Base-by-base conservation (phyloP, 2,888 invertebrate species). In the Leucophenga montana region DNA sequence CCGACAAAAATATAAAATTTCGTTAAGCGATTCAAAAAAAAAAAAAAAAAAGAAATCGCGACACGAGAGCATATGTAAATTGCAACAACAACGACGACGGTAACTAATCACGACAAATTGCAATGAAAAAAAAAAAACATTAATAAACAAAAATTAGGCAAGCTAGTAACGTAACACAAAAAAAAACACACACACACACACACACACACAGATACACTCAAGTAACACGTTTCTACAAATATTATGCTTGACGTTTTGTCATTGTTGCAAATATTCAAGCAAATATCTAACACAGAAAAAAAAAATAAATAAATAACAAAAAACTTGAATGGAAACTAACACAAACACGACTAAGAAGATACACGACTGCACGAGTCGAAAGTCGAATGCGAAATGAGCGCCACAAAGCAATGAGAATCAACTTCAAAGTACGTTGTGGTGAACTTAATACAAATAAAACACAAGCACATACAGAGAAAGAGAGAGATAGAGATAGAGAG, bases 341-440 rank as follows among this genome's bases (percentile, higher is more conserved):
- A 68, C 65, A 46, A 57, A 39, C 39, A 11, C 39, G 39, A 8
- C 8, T 39, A 8, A 11, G 39, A 39, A 39, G 39, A 39, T 39
- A 70, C 59, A 71, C 62, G 71, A 78, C 81, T 82, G 77, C 75
- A 78, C 83, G 78, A 77, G 75, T 78, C 83, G 77, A 82, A 79
- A 79, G 82, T 78, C 80, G 78, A 85, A 82, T 80, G 81, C 80
- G 77, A 84, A 85, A 78, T 85, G 85, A 83, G 68, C 22, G 59
- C 59, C n/a, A n/a, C 33, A 33, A 16, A 31, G 61, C 39, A 16
- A 11, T 39, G 61, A 13, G 3, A 33, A 61, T n/a, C 31, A 13
- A 57, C 20, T 57, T 33, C n/a, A n/a, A 57, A 57, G 13, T 14
- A 27, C 6, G 9, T 20, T 22, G 39, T 39, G 39, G 3, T 39